Evolutionary conservation across 2,797 vertebrate genomes (phyloP).

Genomic region (Dipus sagitta): DNA sequence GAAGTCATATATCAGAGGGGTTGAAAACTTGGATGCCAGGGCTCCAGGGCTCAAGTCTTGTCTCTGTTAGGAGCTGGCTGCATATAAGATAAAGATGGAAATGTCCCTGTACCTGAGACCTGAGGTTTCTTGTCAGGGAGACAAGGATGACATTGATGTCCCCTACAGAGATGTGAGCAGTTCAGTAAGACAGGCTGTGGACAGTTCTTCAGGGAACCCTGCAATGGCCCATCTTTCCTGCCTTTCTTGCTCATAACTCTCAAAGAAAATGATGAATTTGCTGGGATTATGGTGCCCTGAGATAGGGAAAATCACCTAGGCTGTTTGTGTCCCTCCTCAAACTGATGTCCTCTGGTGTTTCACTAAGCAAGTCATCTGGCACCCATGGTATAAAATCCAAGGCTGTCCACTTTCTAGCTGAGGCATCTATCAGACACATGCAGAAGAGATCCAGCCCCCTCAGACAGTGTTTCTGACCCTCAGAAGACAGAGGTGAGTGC

Average conservation of each 20-base stretch:
- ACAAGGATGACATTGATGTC: background rate
- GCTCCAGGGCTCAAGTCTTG: background rate
- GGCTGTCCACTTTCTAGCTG: too few species aligned
- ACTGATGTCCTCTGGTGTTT: background rate
- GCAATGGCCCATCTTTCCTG: rapidly evolving
- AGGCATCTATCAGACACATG: too few species aligned
- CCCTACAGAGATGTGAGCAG: background rate
- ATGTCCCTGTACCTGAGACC: rapidly evolving
- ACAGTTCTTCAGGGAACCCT: background rate
- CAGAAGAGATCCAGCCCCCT: too few species aligned
- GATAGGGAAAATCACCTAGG: background rate
- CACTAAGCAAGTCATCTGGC: background rate
- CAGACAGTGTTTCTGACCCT: background rate
- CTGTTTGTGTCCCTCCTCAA: background rate
- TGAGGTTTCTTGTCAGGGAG: too few species aligned
- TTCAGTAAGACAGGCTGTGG: background rate
- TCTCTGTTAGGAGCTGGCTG: rapidly evolving
- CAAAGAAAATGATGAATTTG: background rate
- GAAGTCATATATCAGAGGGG: too few species aligned
- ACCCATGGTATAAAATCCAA: background rate
- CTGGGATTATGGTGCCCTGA: background rate
- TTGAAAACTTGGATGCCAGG: rapidly evolving
- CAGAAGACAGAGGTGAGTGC: background rate
- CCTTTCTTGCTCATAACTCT: background rate
- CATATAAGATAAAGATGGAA: rapidly evolving